These are phyloP conservation scores for Cotesia chilonis DNA, from an alignment of 1,140 invertebrate species.

Conservation along the genomic window DNA sequence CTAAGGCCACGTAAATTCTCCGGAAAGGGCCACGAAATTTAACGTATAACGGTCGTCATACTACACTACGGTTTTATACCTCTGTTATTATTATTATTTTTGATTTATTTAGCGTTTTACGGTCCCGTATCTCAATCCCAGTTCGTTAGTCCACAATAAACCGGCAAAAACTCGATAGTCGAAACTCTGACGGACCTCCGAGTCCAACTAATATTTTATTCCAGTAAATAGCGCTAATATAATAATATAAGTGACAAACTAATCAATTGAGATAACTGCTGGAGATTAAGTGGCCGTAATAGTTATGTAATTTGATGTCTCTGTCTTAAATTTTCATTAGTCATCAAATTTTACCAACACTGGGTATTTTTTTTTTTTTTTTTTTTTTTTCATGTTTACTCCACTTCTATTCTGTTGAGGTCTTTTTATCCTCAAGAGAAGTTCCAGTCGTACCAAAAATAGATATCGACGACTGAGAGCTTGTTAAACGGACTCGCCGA, in stretches of 20 bases:
- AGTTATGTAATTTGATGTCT: too few relatives aligned
- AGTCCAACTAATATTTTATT: too few relatives aligned
- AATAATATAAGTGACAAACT: background rate
- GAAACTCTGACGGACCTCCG: too few relatives aligned
- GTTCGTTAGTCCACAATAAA: conserved; percentile 28
- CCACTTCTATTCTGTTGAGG: background rate
- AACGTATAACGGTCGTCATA: conserved; percentile 10
- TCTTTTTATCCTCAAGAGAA: conserved; percentile 10
- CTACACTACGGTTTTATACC: conserved; percentile 6
- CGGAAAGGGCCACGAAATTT: conserved; percentile 32
- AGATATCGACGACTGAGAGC: too few relatives aligned
- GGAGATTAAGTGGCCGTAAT: too few relatives aligned
- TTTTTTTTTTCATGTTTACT: conserved; percentile 5
- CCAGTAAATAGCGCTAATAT: too few relatives aligned
- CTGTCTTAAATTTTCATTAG: too few relatives aligned
- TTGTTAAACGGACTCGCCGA: too few relatives aligned
- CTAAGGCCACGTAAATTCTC: conserved; percentile 26
- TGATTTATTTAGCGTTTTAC: conserved; percentile 30
- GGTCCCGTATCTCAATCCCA: conserved; percentile 20
- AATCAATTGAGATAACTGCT: conserved; percentile 1
- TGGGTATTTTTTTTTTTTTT: conserved; percentile 17
- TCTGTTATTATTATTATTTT: conserved; percentile 8
- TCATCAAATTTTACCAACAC: too few relatives aligned
- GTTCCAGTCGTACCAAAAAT: too few relatives aligned
- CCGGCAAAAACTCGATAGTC: background rate